Base-by-base conservation (phyloP, 2,113 vertebrate genomes). In the Alligator mississippiensis region DNA sequence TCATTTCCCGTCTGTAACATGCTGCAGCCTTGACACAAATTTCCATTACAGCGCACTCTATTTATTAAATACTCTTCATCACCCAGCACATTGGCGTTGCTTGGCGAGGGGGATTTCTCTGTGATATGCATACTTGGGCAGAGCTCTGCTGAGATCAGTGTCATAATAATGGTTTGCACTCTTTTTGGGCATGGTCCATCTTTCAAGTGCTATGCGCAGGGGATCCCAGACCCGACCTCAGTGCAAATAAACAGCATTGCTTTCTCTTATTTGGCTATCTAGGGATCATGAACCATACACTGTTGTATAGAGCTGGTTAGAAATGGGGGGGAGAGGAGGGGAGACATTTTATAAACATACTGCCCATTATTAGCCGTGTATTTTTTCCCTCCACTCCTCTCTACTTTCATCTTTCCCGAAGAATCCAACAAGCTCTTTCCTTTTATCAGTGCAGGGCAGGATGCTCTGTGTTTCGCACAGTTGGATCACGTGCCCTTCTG, bases 1-100 rank as follows among this genome's bases (percentile, higher is more conserved):
- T 93, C 91, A 94, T 87, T 90, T 86, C 2, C 89, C 92, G 27
- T 94, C 94, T 93, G 74, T 96, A 96, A 93, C 93, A 85, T 94
- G 96, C 95, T 96, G 94, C 91, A 87, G 79, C 92, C 92, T 89
- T 93, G 93, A 90, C 89, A 92, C 96, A 96, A 97, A 96, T 96
- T 95, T 94, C 94, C 83, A 77, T 96, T 95, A 93, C 8, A 13
- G 76, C 1, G 47, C 93, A 47, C 47, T 47, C 47, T 47, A 47
- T 47, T 94, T 97, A 93, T 93, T 96, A 96, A 95, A 93, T 92
- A 28, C 75, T 93, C 76, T 94, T 96, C 94, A 96, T 94, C 93
- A 94, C 84, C 57, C 83, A 90, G 90, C 94, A 89, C 38, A 12
- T 92, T 70, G 87, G 57, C 13, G 7, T 64, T 0, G 1, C 87